Percentiles rank a stretch among this genome's conserved stretches.
These are phyloP conservation scores for Prinia subflava DNA, from an alignment of 2,113 vertebrate species.

Conservation along the genomic window DNA sequence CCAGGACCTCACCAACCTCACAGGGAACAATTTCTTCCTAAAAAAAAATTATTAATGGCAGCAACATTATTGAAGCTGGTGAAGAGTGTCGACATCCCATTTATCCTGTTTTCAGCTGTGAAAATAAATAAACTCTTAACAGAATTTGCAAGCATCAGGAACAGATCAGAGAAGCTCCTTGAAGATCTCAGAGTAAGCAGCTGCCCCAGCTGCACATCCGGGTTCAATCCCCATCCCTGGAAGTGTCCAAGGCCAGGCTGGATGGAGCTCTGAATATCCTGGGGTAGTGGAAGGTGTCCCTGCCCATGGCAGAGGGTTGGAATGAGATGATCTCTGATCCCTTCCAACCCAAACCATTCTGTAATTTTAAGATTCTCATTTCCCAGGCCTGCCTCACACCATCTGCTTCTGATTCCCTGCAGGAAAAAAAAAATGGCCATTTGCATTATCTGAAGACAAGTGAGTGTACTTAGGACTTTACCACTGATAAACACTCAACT, in stretches of 20 bases:
- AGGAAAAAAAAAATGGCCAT: neutral
- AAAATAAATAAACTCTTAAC: neutral
- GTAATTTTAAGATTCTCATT: neutral
- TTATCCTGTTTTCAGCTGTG: neutral
- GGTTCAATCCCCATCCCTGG: neutral
- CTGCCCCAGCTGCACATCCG: neutral
- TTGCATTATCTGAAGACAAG: neutral
- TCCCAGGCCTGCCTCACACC: neutral
- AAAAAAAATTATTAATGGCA: neutral
- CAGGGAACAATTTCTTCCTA: neutral
- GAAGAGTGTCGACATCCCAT: neutral
- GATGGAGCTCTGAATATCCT: neutral
- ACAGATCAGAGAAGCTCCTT: neutral
- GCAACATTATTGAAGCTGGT: neutral
- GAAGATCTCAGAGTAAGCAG: neutral
- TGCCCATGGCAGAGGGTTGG: neutral
- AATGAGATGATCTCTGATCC: neutral
- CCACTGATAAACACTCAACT: neutral
- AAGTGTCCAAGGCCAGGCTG: neutral
- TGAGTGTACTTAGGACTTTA: neutral
- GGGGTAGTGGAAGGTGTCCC: neutral
- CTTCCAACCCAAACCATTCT: neutral
- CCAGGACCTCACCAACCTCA: neutral
- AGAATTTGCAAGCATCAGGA: neutral
- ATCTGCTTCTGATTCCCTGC: neutral